Evolutionary conservation across 2,888 invertebrate species (phyloP).

Genomic region (Phortica magna): DNA sequence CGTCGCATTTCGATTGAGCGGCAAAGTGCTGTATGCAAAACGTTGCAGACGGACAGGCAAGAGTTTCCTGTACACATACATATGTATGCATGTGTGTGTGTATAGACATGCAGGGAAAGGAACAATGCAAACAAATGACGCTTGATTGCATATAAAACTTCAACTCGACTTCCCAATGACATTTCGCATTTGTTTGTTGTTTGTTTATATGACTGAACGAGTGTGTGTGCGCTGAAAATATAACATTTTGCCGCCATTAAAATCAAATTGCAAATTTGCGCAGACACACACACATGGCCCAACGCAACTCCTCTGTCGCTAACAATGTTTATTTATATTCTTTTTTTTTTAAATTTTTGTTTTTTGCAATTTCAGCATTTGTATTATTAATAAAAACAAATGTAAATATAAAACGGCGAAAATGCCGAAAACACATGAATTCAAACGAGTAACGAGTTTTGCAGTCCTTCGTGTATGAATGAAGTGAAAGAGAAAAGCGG

Average conservation of each 20-base stretch:
- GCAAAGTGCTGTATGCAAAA: slow-evolving; percentile 11
- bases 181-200: slow-evolving; percentile 7
- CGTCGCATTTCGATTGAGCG: background rate
- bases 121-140: slow-evolving; percentile 64
- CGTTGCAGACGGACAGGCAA: slow-evolving; percentile 25
- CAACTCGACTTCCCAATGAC: slow-evolving; percentile 13
- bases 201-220: slow-evolving; percentile 28
- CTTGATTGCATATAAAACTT: slow-evolving; percentile 62
- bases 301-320: background rate
- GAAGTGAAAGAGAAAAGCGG: background rate
- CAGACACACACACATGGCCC: slow-evolving; percentile 32
- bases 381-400: slow-evolving; percentile 68
- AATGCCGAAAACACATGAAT: slow-evolving; percentile 45
- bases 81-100: slow-evolving; percentile 19
- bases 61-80: slow-evolving; percentile 40
- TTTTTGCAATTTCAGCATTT: slow-evolving; percentile 31
- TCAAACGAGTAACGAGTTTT: slow-evolving; percentile 43
- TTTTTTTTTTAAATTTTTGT: background rate
- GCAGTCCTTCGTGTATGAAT: background rate
- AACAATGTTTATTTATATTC: background rate
- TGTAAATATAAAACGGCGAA: slow-evolving; percentile 59
- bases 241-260: slow-evolving; percentile 71
- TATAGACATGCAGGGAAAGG: background rate
- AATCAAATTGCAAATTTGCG: slow-evolving; percentile 71
- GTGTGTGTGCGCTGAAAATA: slow-evolving; percentile 53